phyloP scores from a whole-genome alignment of 30 jellyfish, hydroid and myxozoan species.

The Catostylus mosaicus region DNA sequence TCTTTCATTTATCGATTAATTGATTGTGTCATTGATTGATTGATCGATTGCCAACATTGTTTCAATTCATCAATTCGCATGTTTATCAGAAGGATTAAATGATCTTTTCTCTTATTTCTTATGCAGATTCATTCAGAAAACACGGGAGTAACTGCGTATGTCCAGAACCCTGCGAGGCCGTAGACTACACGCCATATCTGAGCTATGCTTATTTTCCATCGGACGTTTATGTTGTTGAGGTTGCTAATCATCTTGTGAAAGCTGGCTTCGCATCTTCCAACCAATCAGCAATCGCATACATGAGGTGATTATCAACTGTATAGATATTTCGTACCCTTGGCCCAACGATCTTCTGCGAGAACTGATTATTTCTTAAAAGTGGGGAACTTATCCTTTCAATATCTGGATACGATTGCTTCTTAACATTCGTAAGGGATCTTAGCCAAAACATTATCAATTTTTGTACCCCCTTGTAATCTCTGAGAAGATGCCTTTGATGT shows the following conservation, averaged over 20 bases:
- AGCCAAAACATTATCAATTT: background rate
- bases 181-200: conserved; percentile 71
- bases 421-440: background rate
- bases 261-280: conserved; percentile 21
- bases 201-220: conserved; percentile 93
- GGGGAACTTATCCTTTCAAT: background rate
- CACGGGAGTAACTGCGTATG: conserved; percentile 44
- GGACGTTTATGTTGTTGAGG: conserved; percentile 76
- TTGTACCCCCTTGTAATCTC: background rate
- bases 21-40: too few species aligned
- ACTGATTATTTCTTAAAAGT: background rate
- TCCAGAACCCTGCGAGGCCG: conserved; percentile 86
- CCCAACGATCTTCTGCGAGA: too few species aligned
- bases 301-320: conserved; percentile 7
- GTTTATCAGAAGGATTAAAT: too few species aligned
- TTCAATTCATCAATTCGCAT: too few species aligned
- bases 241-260: conserved; percentile 73
- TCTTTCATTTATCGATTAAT: too few species aligned
- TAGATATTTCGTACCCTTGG: background rate
- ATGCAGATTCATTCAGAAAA: conserved; percentile 26
- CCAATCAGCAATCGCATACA: conserved; percentile 11
- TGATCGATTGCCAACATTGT: too few species aligned
- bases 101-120: background rate
- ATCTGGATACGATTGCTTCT: background rate
- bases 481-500: background rate